Evolutionary conservation across 2,888 invertebrate genomes (phyloP).

Genomic region (Drosophila limbata): DNA sequence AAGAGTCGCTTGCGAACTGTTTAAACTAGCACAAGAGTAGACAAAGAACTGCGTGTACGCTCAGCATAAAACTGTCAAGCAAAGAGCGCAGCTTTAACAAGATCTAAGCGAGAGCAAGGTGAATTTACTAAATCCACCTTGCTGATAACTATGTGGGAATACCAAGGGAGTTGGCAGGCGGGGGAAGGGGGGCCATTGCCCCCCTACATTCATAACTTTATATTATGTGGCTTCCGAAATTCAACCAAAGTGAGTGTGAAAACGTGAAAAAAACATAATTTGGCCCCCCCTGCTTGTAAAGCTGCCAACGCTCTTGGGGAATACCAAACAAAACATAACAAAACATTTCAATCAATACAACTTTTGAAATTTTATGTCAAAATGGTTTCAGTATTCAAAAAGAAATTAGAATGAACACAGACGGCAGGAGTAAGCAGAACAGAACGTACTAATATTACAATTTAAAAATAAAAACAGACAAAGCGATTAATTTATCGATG

Average conservation of each 20-base stretch:
- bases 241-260: no score
- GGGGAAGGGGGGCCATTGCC: no score
- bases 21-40: neutral
- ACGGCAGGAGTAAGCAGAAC: neutral
- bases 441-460: neutral
- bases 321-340: neutral
- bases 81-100: neutral
- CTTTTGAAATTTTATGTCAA: neutral
- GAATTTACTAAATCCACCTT: no score
- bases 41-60: neutral
- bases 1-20: neutral
- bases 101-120: neutral
- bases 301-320: no score
- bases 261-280: no score
- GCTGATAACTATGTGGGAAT: no score
- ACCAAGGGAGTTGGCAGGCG: no score
- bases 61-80: neutral
- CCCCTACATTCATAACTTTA: no score
- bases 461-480: conserved; percentile 9
- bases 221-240: no score
- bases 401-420: neutral
- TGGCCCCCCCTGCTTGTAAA: no score
- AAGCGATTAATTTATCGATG: conserved; percentile 26
- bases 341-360: neutral
- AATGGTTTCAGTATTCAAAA: neutral